A percentile compares a stretch with the other conserved stretches of the same genome.
Evolutionary conservation across 2,797 vertebrate genomes (phyloP).

Genomic region (Rhinella marina): DNA sequence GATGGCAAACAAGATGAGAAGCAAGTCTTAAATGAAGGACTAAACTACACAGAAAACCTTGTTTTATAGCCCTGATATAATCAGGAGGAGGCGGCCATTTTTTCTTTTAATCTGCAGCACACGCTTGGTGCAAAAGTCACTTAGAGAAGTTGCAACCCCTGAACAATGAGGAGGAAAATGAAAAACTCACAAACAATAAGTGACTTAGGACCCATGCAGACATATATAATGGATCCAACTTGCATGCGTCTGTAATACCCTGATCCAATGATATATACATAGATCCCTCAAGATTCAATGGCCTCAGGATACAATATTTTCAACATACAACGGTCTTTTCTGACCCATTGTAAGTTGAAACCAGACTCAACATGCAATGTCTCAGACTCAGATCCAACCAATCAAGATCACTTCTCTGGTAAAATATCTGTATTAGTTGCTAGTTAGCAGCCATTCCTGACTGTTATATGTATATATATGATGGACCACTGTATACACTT

Average conservation of each 20-base stretch:
- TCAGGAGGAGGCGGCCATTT: neutral
- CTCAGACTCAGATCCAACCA: too few relatives aligned
- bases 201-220: neutral
- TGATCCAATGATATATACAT: too few relatives aligned
- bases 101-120: neutral
- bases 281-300: too few relatives aligned
- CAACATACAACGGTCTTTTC: too few relatives aligned
- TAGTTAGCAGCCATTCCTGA: too few relatives aligned
- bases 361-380: too few relatives aligned
- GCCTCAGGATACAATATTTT: too few relatives aligned
- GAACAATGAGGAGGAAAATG: neutral
- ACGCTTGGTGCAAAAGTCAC: neutral
- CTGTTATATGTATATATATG: too few relatives aligned
- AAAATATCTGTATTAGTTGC: too few relatives aligned
- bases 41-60: neutral
- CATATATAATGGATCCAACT: neutral
- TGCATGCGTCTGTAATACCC: neutral
- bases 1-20: conserved; percentile 16
- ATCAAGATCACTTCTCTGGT: too few relatives aligned
- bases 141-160: neutral
- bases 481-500: too few relatives aligned
- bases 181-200: neutral
- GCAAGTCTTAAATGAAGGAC: neutral
- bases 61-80: neutral
- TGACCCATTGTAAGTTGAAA: too few relatives aligned